Conservation (phyloP, 2,888 invertebrate species). For the Pherbina coryleti region DNA sequence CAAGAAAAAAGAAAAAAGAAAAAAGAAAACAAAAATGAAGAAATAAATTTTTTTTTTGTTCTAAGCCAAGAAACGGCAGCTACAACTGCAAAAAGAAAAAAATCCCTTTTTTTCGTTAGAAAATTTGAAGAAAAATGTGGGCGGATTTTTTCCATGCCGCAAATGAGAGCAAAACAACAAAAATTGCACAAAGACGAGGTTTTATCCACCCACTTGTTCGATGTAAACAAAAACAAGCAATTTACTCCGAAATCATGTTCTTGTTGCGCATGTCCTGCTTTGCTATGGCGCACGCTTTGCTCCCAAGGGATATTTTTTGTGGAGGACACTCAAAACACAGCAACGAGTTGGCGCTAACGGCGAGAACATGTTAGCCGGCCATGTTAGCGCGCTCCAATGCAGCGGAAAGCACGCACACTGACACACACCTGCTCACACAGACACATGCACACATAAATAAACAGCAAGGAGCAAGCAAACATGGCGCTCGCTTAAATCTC, state of each 20-base stretch:
- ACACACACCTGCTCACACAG: not conserved
- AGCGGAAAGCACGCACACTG: not conserved
- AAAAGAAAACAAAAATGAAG: not conserved
- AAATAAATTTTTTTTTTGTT: not conserved
- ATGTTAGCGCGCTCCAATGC: slow-evolving; percentile 11
- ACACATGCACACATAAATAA: too few species aligned
- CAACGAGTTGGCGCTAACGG: not conserved
- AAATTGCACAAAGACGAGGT: not conserved
- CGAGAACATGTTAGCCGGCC: slow-evolving; percentile 13
- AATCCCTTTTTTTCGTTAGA: slow-evolving; percentile 15
- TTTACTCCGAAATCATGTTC: not conserved
- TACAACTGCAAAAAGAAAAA: not conserved
- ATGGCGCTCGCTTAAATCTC: slow-evolving; percentile 17
- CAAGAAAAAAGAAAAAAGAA: not conserved
- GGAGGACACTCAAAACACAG: not conserved
- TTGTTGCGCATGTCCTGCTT: slow-evolving; percentile 20
- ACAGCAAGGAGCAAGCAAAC: not conserved
- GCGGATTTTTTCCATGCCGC: slow-evolving; percentile 35
- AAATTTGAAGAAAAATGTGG: slow-evolving; percentile 37
- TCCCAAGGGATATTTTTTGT: slow-evolving; percentile 28
- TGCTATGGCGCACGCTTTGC: not conserved
- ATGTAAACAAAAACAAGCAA: too few species aligned
- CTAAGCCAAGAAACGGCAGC: not conserved
- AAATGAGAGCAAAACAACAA: slow-evolving; percentile 14
- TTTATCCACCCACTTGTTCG: too few species aligned